Evolutionary conservation across 2,797 vertebrate species (phyloP), one percentile per base, ranked within the genome.

Genomic region (Eospalax fontanierii): DNA sequence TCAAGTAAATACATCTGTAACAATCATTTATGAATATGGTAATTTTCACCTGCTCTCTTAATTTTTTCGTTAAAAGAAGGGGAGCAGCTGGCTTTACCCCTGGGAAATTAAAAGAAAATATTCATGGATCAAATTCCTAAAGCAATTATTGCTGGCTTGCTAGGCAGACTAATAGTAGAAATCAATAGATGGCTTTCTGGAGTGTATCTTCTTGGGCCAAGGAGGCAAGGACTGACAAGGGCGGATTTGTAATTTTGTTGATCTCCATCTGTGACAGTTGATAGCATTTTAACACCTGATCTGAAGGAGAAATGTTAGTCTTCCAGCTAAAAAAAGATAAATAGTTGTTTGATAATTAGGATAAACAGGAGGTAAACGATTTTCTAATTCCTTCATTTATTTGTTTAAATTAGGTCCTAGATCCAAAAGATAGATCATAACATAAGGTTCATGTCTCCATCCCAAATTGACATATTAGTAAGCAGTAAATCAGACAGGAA

Each of bases 121-220:
- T 94, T 87, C 95, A 97, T 75, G 82, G 85, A 74, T 94, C 91
- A 80, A 80, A 96, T 97, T 95, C 91, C 38, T 97, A 95, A 98
- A 92, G 91, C 95, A 93, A 96, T 85, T 5, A n/a, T 80, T 96
- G 81, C 85, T 4, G 0, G 54, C 91, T 97, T 97, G 88, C 71
- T 90, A 97, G 90, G 79, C 84, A 91, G 15, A 24, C 5, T 91
- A 87, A 88, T 68, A 94, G 88, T 35, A 96, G 87, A 95, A 98
- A 98, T 97, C 97, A 98, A 95, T 97, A 93, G 89, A 83, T 93
- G 61, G 40, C 97, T 95, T 96, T 92, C 90, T 82, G 93, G 86
- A 94, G 85, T 80, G 50, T 0, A 50, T 82, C 95, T 97, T 96
- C 93, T 88, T 76, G 50, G 88, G 96, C 15, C 85, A 95, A 95